Evolutionary conservation across 2,888 invertebrate genomes (phyloP).

Genomic region (Apodemia zela): DNA sequence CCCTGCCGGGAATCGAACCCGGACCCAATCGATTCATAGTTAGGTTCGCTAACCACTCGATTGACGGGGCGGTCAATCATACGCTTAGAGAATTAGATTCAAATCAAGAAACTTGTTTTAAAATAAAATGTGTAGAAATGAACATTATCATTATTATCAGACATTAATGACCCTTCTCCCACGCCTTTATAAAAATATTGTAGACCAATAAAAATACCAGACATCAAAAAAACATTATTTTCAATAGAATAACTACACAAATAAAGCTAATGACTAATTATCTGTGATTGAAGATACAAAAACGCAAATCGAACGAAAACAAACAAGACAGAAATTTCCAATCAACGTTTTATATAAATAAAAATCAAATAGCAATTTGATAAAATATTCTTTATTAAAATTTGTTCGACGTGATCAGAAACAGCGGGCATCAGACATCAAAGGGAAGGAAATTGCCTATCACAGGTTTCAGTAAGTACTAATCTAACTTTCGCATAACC

Average conservation of each 20-base stretch:
- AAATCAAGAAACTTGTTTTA: no score
- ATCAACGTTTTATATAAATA: conserved; percentile 13
- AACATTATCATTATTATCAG: no score
- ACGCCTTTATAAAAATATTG: no score
- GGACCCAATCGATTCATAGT: no score
- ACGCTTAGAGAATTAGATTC: no score
- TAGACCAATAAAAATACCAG: not conserved
- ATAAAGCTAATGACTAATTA: conserved; percentile 1
- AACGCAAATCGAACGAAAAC: conserved; percentile 3
- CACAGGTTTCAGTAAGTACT: conserved; percentile 52
- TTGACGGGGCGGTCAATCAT: no score
- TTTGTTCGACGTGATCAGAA: conserved; percentile 56
- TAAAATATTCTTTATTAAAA: conserved; percentile 48
- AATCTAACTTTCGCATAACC: conserved; percentile 65
- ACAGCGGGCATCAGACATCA: conserved; percentile 59
- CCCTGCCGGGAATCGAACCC: no score
- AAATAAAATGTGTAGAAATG: no score
- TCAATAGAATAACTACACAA: not conserved
- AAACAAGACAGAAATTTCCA: conserved; percentile 12
- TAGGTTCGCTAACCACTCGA: no score
- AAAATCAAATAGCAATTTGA: conserved; percentile 25
- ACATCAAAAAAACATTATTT: not conserved
- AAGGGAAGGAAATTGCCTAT: conserved; percentile 77
- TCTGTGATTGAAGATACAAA: not conserved
- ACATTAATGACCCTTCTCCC: no score